Evolutionary conservation across 2,113 vertebrate genomes (phyloP), one percentile per base, ranked within the genome.

Genomic region (Cnemophilus loriae): DNA sequence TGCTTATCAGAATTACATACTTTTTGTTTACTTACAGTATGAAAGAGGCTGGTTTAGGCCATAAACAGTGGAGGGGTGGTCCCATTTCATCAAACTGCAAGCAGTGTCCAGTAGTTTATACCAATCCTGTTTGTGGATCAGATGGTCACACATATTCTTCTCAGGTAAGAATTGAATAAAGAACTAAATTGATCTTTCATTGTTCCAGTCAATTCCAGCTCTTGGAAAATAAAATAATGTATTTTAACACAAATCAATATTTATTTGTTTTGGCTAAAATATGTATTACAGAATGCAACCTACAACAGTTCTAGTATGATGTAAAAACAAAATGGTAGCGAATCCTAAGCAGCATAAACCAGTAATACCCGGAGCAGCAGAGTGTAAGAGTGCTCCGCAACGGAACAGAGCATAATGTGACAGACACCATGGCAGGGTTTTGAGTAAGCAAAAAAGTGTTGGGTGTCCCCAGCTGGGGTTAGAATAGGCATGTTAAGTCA

Each of bases 141-240:
- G 99, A 99, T 74, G 98, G 99, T 35, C 99, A 99, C 92, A 98
- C 98, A 83, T 99, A 99, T 93, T 99, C 99, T 92, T 99, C 99
- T 89, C 98, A 99, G 99, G 99, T 98, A 98, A 98, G 95, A 74
- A 88, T 46, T 73, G 41, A 78, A 41, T 84, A 63, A 70, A 95
- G 61, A 84, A 76, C 47, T 89, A 61, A 88, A 69, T 76, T 90
- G 71, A 70, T 91, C 37, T 94, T 86, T 93, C 44, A 46, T 82
- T 93, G 33, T 95, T 94, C 53, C 49, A 33, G 5, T 84, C 59
- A 50, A 12, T 89, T 85, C 56, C 37, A 79, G 30, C 53, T 87
- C 47, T 73, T 83, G 59, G 42, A 74, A 83, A 57, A 57, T 11
- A 85, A 90, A 83, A 46, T 56, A 52, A 32, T 87, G 39, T 89